Conservation (phyloP, 2,113 vertebrate species). For the Myotis yumanensis region DNA sequence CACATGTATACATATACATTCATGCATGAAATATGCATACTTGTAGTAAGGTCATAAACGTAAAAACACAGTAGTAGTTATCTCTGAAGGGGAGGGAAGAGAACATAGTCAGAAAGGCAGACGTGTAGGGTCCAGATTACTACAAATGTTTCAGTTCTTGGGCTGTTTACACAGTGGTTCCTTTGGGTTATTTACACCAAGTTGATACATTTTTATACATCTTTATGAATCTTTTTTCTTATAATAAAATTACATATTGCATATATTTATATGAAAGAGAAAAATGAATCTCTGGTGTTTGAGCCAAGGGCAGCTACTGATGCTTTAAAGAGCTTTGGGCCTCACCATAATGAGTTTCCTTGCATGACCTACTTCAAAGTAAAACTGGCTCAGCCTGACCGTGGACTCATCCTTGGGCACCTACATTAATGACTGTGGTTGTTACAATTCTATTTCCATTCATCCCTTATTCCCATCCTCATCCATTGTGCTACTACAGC, state of each 20-base stretch:
- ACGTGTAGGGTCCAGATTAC: neutral
- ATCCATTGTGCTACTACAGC: neutral
- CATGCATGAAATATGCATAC: neutral
- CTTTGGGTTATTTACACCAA: neutral
- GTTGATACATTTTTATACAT: neutral
- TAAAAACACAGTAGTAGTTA: neutral
- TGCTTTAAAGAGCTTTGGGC: neutral
- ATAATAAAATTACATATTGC: neutral
- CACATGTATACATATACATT: neutral
- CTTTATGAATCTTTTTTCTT: neutral
- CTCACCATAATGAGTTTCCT: too few relatives aligned
- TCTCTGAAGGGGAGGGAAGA: neutral
- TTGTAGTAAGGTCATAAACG: neutral
- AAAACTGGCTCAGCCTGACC: neutral
- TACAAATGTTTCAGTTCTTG: neutral
- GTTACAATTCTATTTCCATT: neutral
- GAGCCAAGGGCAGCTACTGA: neutral
- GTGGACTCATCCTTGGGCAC: neutral
- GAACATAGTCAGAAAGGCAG: neutral
- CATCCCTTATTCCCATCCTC: neutral
- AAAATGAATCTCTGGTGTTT: neutral
- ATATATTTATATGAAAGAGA: neutral
- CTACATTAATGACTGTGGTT: neutral
- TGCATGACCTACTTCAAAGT: too few relatives aligned
- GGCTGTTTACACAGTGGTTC: neutral